These are phyloP conservation scores for Bombus turneri DNA, from an alignment of 1,140 invertebrate genomes.

Conservation along the genomic window DNA sequence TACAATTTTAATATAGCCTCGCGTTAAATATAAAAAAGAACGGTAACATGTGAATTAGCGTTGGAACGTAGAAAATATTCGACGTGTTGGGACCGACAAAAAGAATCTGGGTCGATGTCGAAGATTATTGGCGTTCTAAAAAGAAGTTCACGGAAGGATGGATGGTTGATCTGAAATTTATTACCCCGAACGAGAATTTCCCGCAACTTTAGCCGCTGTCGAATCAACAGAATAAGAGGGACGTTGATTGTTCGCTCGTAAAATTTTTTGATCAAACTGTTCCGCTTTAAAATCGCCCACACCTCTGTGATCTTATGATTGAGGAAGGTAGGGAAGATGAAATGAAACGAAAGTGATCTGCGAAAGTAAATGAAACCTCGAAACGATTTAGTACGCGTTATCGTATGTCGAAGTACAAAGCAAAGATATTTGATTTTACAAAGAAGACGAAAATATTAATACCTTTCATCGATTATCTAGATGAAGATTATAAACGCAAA, in stretches of 20 bases:
- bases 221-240: neutral
- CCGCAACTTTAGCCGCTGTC: neutral
- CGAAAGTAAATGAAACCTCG: neutral
- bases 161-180: conserved; percentile 54
- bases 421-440: no score
- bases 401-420: neutral
- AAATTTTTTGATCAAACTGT: conserved; percentile 10
- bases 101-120: conserved; percentile 24
- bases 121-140: conserved; percentile 53
- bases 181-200: conserved; percentile 13
- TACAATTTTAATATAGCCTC: neutral
- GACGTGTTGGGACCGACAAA: conserved; percentile 11
- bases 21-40: neutral
- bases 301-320: neutral
- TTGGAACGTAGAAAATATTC: neutral
- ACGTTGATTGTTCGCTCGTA: conserved; percentile 1
- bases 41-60: neutral
- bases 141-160: conserved; percentile 16
- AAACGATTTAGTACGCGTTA: neutral
- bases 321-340: neutral
- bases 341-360: neutral
- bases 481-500: no score
- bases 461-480: no score
- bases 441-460: no score
- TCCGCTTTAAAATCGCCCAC: neutral